Percentiles rank a stretch among this genome's conserved stretches.
Conservation (phyloP, 2,113 vertebrate species). For the Microtus pennsylvanicus region DNA sequence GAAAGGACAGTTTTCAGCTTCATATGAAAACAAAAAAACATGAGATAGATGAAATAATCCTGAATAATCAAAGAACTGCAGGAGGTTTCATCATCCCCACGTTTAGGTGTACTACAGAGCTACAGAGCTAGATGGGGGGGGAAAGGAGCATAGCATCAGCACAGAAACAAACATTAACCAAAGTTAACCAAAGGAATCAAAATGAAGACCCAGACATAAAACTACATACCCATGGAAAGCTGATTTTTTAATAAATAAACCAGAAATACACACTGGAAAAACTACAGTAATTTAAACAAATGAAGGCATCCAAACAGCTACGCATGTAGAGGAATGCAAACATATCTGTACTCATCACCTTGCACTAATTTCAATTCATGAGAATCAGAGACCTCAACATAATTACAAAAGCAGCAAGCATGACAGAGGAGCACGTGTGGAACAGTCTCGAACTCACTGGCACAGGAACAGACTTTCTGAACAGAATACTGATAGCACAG, state of each 20-base stretch:
- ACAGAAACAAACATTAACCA: not conserved
- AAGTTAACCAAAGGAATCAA: not conserved
- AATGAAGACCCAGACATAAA: not conserved
- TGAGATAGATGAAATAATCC: not conserved
- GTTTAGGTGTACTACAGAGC: not conserved
- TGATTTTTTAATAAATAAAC: not conserved
- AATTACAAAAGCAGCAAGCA: not conserved
- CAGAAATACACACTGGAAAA: not conserved
- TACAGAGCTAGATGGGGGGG: not conserved
- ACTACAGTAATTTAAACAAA: not conserved
- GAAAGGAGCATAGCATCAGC: rapidly evolving
- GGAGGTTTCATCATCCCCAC: not conserved
- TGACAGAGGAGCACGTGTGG: no score
- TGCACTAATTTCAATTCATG: not conserved
- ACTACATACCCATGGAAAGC: not conserved
- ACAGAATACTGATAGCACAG: not conserved
- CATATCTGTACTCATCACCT: not conserved
- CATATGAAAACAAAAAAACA: not conserved
- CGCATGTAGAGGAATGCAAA: not conserved
- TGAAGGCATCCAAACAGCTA: no score
- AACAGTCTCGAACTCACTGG: not conserved
- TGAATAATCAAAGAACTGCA: not conserved
- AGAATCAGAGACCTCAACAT: not conserved
- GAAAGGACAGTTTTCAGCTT: not conserved
- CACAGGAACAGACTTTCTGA: not conserved